Evolutionary conservation across 1,140 invertebrate genomes (phyloP), one percentile per base, ranked within the genome.

Genomic region (Macrobrachium rosenbergii): DNA sequence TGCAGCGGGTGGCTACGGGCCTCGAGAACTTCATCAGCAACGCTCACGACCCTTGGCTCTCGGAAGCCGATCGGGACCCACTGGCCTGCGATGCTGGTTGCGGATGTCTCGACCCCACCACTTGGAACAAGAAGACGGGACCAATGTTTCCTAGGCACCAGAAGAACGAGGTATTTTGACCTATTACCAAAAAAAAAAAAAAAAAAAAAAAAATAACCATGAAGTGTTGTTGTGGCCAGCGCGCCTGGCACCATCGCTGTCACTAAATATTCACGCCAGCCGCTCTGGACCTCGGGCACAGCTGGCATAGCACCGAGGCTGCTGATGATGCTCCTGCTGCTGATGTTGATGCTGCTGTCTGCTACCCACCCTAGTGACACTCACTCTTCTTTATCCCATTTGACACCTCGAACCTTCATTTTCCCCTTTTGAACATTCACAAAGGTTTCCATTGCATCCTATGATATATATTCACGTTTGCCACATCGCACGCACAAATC

Each of bases 1-100:
- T 90, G 43, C 80, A 88, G 72, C 60, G 81, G 75, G 19, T 90
- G 62, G 73, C 84, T 84, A 88, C 87, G 60, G 89, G 89, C 52
- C 59, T 90, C 45, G 89, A 90, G 85, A 90, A 88, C 75, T 90
- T 90, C 81, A 72, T 90, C 72, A 90, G 83, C 87, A 90, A 90
- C 87, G 89, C 89, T 67, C 89, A 90, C 87, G 89, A 90, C 81
- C 89, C 89, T 45, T 90, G 89, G 89, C 89, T 90, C 59, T 88
- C 87, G 17, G 87, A 88, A 77, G 87, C 87, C 21, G 89, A 90
- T 76, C 59, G 87, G 60, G 89, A 88, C 58, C 89, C 89, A 10
- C 67, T 90, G 67, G 89, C 89, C 80, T 90, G 89, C 28, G 87
- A 90, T 28, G 67, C 81, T 43, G 88, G 89, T 78, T 87, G 88